Percentiles rank a stretch among this genome's conserved stretches.
Conservation (phyloP, 2,888 invertebrate species). For the Pheosia gnoma region DNA sequence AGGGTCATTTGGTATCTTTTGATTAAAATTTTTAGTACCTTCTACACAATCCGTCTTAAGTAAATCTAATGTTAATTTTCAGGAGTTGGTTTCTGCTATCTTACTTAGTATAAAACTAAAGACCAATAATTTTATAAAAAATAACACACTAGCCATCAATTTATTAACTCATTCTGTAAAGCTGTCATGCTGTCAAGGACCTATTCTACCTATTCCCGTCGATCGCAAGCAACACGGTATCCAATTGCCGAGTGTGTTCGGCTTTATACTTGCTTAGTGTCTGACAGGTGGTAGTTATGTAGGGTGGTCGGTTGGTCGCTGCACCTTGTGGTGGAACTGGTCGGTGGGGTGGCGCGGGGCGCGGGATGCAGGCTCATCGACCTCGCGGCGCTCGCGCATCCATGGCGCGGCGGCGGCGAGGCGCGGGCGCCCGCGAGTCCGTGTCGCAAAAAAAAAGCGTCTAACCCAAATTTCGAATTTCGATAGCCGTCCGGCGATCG, state of each 20-base stretch:
- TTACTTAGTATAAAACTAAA: no score
- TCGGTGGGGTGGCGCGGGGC: conserved; percentile 48
- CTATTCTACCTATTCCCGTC: neutral
- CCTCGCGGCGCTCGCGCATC: conserved; percentile 63
- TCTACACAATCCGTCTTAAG: no score
- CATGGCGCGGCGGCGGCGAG: conserved; percentile 50
- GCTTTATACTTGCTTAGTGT: conserved; percentile 69
- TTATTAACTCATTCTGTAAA: no score
- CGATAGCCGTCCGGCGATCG: conserved; percentile 76
- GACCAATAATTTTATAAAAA: no score
- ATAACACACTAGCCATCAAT: no score
- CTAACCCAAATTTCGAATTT: conserved; percentile 82
- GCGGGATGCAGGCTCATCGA: conserved; percentile 70
- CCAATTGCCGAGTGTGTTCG: conserved; percentile 43
- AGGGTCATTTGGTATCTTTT: no score
- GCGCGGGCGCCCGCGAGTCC: conserved; percentile 33
- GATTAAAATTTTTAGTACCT: no score
- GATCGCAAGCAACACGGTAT: conserved; percentile 16
- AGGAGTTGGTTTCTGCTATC: no score
- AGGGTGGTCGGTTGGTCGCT: conserved; percentile 70
- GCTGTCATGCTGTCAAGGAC: no score
- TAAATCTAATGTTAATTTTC: no score
- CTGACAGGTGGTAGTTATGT: conserved; percentile 82
- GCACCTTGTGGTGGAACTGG: conserved; percentile 81
- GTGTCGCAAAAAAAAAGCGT: conserved; percentile 72